Base-by-base conservation (phyloP, 2,113 vertebrate species). In the Callocephalon fimbriatum region DNA sequence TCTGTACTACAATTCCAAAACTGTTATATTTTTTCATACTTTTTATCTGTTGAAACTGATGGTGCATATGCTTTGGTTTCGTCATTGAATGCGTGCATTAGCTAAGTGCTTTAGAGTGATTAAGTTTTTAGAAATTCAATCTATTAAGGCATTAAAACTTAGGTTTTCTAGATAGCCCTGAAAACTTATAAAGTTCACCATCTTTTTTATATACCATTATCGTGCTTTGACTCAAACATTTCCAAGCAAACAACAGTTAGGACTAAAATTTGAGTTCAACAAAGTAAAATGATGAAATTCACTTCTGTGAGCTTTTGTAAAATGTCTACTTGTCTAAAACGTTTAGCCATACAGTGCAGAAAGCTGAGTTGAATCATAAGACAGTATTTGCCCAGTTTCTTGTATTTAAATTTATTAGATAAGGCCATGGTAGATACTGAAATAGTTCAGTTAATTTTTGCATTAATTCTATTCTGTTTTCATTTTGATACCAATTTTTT, bases 51-150 rank as follows among this genome's bases (percentile, higher is more conserved):
- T 91, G 74, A 78, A 82, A 40, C 0, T n/a, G 2, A 15, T 35
- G 3, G 11, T 63, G 29, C n/a, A 84, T 37, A 25, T 32, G 16
- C 3, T 59, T 63, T 67, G 40, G 5, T 45, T 82, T 75, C 9
- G 27, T 4, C 6, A 15, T 2, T 75, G 37, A 54, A 68, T 31
- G 7, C 0, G 1, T n/a, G 1, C 19, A 65, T 35, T 37, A 6
- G 2, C 5, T 67, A 65, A 51, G 1, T n/a, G 6, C 4, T 70
- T 48, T 48, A 37, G 63, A 47, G 8, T 45, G 3, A 50, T 54
- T 50, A 45, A 48, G 42, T 63, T 35, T 35, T 3, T 14, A 38
- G 59, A 62, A 38, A 45, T 11, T 1, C 3, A 37, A 26, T 26
- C 3, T 68, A 12, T 21, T 62, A 62, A 61, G 15, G 10, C 5